Base-by-base conservation (phyloP, 2,797 vertebrate species). In the Phalanger gymnotis region DNA sequence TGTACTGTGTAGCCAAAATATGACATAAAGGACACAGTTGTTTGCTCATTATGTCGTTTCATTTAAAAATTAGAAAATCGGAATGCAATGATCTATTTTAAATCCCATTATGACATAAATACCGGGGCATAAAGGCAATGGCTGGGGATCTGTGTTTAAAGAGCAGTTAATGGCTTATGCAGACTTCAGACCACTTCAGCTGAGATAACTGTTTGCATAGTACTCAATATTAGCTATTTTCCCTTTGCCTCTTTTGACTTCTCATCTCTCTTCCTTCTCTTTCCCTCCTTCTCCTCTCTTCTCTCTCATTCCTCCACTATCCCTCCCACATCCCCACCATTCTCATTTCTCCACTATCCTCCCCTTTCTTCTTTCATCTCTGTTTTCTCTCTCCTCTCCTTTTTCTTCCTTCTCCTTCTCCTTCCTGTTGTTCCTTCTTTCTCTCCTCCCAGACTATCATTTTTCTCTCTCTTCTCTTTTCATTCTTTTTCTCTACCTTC, bases 21-120 rank as follows among this genome's bases (percentile, higher is more conserved):
- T 92, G 93, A 93, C 95, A 90, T 93, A 96, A 96, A 96, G 96
- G 54, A 66, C 95, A 6, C 9, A 0, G 52, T 90, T 90, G 14
- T 90, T 0, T 0, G 94, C 90, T 14, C 53, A 56, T 55, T 91
- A 34, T 90, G 93, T 94, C 0, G 19, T 92, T 97, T 97, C 92
- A 91, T 96, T 98, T 97, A 91, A 96, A 94, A 95, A 96, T 96
- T 93, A 94, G 94, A 98, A 94, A 93, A n/a, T 96, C 56, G 92
- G 81, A 98, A 98, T 95, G 97, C 96, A 96, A 73, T 92, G 28
- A 47, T 81, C 96, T 94, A 91, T 57, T 55, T 53, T 90, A 93
- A 97, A 97, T 96, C 97, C 93, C 93, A 93, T 34, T 95, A 93
- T 91, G 34, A 92, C 96, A 97, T 95, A 96, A 96, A 61, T 94